Conservation (phyloP, 1,140 invertebrate species). For the Phymastichus coffea region DNA sequence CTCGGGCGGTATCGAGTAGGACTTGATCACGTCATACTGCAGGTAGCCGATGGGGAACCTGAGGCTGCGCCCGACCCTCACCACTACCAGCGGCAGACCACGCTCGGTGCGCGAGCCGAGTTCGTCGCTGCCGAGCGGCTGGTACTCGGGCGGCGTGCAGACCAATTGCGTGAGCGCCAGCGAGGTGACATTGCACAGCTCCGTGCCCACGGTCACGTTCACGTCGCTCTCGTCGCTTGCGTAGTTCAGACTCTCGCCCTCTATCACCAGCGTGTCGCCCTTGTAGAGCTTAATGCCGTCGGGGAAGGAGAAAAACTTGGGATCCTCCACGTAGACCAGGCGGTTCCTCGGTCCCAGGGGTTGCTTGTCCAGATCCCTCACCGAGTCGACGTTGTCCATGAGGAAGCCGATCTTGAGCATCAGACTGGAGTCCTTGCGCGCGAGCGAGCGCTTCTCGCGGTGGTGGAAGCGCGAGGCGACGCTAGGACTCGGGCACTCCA, state of each 20-base stretch:
- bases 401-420: conserved; percentile 82
- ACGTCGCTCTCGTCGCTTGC: conserved; percentile 93
- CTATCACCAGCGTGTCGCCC: conserved; percentile 93
- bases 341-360: conserved; percentile 72
- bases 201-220: conserved; percentile 86
- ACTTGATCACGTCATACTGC: conserved; percentile 83
- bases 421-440: conserved; percentile 56
- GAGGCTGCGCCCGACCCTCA: conserved; percentile 83
- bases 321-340: conserved; percentile 89
- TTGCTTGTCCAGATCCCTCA: conserved; percentile 85
- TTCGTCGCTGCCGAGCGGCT: conserved; percentile 86
- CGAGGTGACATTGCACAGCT: conserved; percentile 90
- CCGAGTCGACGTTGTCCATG: conserved; percentile 92
- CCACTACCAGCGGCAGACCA: conserved; percentile 84
- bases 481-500: conserved; percentile 93
- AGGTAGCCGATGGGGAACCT: conserved; percentile 85
- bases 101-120: conserved; percentile 73
- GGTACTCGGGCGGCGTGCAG: conserved; percentile 83
- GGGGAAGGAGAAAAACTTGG: conserved; percentile 84
- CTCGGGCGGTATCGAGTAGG: conserved; percentile 82
- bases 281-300: conserved; percentile 87
- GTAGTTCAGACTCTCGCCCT: conserved; percentile 88
- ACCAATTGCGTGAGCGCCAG: conserved; percentile 84
- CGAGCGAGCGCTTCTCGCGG: conserved; percentile 13
- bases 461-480: conserved; percentile 49